A percentile compares a stretch with the other conserved stretches of the same genome.
These are phyloP conservation scores for Opisthograptis luteolata DNA, from an alignment of 2,888 invertebrate genomes.

Conservation along the genomic window DNA sequence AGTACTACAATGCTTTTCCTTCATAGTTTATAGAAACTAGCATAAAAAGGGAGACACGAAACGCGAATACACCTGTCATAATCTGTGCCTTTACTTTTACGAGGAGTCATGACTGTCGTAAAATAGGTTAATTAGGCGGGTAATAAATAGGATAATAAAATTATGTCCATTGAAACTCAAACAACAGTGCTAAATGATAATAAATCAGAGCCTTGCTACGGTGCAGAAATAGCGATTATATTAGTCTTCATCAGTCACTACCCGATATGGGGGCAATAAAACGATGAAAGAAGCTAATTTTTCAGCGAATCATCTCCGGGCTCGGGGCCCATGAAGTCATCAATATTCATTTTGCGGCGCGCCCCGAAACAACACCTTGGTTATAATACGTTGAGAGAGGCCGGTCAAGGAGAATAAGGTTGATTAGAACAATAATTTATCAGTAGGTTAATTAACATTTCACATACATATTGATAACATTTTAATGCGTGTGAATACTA, in stretches of 20 bases:
- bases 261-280: constrained; percentile 75
- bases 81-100: too few relatives aligned
- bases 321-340: constrained; percentile 72
- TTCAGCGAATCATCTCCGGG: constrained; percentile 82
- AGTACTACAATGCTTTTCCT: too few relatives aligned
- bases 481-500: too few relatives aligned
- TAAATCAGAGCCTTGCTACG: constrained; percentile 60
- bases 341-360: constrained; percentile 82
- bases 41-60: too few relatives aligned
- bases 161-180: constrained; percentile 38
- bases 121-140: not conserved
- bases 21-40: too few relatives aligned
- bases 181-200: constrained; percentile 55
- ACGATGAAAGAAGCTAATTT: constrained; percentile 83
- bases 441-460: too few relatives aligned
- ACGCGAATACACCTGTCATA: too few relatives aligned
- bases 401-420: constrained; percentile 32
- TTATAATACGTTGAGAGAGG: constrained; percentile 32
- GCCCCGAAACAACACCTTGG: constrained; percentile 82
- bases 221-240: constrained; percentile 79
- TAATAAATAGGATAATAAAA: constrained; percentile 38
- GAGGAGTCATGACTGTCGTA: not conserved
- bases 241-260: constrained; percentile 80
- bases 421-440: not conserved
- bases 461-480: too few relatives aligned